Evolutionary conservation across 2,113 vertebrate species (phyloP), one percentile per base, ranked within the genome.

Genomic region (Hemibagrus wyckioides): DNA sequence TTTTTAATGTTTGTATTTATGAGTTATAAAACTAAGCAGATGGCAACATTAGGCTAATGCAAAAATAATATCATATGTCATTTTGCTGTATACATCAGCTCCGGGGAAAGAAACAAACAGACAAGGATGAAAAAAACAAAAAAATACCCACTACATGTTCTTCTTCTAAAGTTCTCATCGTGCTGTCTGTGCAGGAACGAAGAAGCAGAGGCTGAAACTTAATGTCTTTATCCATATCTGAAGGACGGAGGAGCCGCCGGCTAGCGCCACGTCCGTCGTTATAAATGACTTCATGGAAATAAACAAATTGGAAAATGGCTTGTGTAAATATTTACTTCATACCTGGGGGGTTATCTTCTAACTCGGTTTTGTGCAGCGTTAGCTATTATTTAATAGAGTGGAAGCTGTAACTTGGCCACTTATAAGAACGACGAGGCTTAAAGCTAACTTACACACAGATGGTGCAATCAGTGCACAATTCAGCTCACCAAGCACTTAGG

Each of bases 1-100:
- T 61, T 61, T 79, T 48, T 61, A 57, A 59, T 59, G 33, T 80
- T 57, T 48, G 21, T 84, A 41, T 71, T 81, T 73, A 87, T 57
- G 21, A 56, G 86, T 59, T 86, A 41, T 57, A 67, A 80, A 86
- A 30, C 52, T 39, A 57, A 85, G 67, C 67, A 57, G 69, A 75
- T 73, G 67, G 65, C 50, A 41, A 73, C 83, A 57, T 85, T 85
- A 75, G 50, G 83, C 50, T 85, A 85, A 85, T 75, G 83, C 52
- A 75, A 39, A 75, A 73, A 85, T 85, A 85, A 85, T 85, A 85
- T 75, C 83, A 59, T 75, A 75, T 41, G 83, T 56, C 83, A 85
- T 85, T 85, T 75, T 11, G 15, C 82, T 69, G 65, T 67, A 84
- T 75, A 56, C 67, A 75, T n/a, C 83, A 56, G 83, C 83, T 85